Evolutionary conservation across 1,140 invertebrate species (phyloP).

Genomic region (Rhyzopertha dominica): DNA sequence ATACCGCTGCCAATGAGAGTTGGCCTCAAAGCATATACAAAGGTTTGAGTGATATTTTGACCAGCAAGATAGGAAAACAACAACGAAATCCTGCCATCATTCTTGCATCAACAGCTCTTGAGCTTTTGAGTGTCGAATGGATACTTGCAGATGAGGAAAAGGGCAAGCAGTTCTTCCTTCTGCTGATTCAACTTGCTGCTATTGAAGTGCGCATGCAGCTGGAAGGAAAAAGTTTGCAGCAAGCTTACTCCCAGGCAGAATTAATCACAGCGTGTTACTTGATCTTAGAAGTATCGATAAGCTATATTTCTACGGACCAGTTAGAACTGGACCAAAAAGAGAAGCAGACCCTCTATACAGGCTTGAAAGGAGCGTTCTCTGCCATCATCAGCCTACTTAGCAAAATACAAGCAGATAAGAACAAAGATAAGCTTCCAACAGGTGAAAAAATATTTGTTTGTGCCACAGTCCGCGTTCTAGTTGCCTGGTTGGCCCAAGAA

Average conservation of each 20-base stretch:
- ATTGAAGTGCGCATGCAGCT: conserved; percentile 91
- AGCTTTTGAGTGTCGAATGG: conserved; percentile 81
- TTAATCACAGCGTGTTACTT: conserved; percentile 78
- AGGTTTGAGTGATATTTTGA: conserved; percentile 73
- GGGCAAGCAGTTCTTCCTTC: conserved; percentile 74
- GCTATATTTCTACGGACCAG: conserved; percentile 74
- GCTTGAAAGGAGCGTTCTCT: conserved; percentile 84
- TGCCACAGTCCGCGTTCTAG: conserved; percentile 76
- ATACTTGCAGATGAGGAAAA: conserved; percentile 70
- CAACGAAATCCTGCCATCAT: conserved; percentile 84
- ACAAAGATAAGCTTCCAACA: conserved; percentile 55
- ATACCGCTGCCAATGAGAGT: conserved; percentile 59
- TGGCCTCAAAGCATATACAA: conserved; percentile 76
- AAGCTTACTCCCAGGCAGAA: conserved; percentile 68
- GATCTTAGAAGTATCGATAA: conserved; percentile 75
- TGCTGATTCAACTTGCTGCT: conserved; percentile 79
- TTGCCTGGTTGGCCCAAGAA: conserved; percentile 87
- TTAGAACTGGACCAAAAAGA: conserved; percentile 83
- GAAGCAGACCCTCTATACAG: conserved; percentile 82
- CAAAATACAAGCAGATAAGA: conserved; percentile 68
- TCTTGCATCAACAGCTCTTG: conserved; percentile 72
- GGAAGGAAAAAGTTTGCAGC: conserved; percentile 77
- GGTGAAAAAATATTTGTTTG: conserved; percentile 69
- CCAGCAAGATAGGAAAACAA: conserved; percentile 78
- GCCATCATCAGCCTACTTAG: conserved; percentile 71